Base-by-base conservation (phyloP, 2,888 invertebrate species). In the Dryomyza anilis region DNA sequence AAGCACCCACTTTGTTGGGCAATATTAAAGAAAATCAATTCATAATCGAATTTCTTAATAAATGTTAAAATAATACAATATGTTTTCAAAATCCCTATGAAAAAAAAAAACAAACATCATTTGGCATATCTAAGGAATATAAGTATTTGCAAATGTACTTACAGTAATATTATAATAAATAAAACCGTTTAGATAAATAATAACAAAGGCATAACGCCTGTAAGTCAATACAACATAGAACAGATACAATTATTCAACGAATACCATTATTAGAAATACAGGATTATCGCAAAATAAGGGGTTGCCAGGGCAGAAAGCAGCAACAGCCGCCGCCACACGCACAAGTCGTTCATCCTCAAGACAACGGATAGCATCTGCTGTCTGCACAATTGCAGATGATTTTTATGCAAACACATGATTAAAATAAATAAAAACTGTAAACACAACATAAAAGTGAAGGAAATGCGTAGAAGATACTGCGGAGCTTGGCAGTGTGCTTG, bases 381-480 rank as follows among this genome's bases (percentile, higher is more conserved):
- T 21, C 33, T 6, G 19, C 3, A 21, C 36, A 55, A 55, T 5
- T 3, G 36, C 14, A 7, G 12, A 36, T 36, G 21, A 36, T 36
- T 14, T 55, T 36, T 55, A 1, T 12, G 36, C 55, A 30, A 55
- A 55, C 33, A 55, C n/a, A 55, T 36, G 23, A 55, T 53, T 53
- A 30, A 36, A 55, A 21, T 23, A 36, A 36, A 55, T 12, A 55
- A 23, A 33, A 33, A 55, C 6, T 4, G 36, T 55, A 53, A 29
- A 21, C 36, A 55, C 19, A 4, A 4, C 23, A 5, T 12, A 39
- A 14, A 14, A n/a, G n/a, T n/a, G 39, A n/a, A n/a, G 7, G 39
- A 12, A 39, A 7, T 12, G 7, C 14, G 39, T 3, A 12, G 39
- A n/a, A 3, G 39, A 12, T 5, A n/a, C 14, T 39, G 39, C 12